phyloP scores from a whole-genome alignment of 1,140 invertebrate species.

The Neodiprion fabricii region DNA sequence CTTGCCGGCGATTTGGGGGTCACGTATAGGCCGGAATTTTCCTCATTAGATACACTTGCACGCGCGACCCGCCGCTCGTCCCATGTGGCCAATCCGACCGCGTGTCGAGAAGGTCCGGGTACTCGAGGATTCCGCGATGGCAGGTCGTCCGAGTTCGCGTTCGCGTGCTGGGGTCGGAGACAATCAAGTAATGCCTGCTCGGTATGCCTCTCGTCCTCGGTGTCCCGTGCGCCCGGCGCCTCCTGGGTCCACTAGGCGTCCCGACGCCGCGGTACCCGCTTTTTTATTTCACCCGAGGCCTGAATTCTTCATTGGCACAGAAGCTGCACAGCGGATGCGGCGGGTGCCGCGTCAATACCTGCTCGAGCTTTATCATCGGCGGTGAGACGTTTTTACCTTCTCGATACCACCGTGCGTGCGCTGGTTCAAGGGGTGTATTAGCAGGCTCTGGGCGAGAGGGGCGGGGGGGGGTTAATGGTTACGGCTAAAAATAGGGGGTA shows the following conservation, averaged over 20 bases:
- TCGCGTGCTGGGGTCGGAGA: conserved; percentile 34
- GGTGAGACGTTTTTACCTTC: no score
- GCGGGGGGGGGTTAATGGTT: no score
- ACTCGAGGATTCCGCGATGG: neutral
- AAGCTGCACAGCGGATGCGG: no score
- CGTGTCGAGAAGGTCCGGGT: neutral
- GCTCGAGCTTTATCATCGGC: no score
- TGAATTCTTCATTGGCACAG: no score
- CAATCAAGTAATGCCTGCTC: conserved; percentile 62
- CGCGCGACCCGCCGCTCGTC: neutral
- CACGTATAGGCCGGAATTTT: neutral
- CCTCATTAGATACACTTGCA: neutral
- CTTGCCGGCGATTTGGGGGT: no score
- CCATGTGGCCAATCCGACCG: neutral
- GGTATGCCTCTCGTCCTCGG: conserved; percentile 50
- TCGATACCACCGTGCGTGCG: neutral
- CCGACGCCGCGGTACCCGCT: neutral
- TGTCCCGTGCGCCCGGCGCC: conserved; percentile 32
- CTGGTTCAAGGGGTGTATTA: neutral
- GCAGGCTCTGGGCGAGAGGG: no score
- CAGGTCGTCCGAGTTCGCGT: neutral
- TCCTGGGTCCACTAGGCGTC: conserved; percentile 53
- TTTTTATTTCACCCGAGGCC: no score
- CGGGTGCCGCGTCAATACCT: no score
- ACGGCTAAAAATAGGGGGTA: neutral